Conservation (phyloP, 23 tunicate genomes). For the Clavelina lepadiformis region DNA sequence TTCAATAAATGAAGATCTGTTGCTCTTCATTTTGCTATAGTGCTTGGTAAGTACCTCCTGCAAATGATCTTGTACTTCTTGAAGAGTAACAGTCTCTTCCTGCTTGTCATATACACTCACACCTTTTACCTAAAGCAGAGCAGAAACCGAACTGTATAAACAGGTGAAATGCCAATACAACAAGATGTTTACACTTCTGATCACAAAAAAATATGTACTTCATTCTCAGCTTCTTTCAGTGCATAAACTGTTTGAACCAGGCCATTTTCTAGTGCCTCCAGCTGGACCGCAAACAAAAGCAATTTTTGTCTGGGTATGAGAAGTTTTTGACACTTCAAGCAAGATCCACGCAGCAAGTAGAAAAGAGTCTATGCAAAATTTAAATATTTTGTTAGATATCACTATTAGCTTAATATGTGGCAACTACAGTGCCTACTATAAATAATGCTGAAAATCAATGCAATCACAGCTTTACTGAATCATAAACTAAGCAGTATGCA, state of each 20-base stretch:
- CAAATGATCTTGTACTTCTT: conserved; percentile 15
- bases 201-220: conserved; percentile 11
- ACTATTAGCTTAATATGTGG: no score
- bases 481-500: no score
- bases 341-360: conserved; percentile 41
- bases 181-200: no score
- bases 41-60: conserved; percentile 5
- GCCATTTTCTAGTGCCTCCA: conserved; percentile 58
- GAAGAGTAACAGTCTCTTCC: conserved; percentile 2
- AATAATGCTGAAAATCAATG: no score
- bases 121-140: not conserved
- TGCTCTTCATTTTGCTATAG: not conserved
- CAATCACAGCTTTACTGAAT: no score
- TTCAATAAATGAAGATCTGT: no score
- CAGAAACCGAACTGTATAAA: not conserved
- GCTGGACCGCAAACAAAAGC: conserved; percentile 30
- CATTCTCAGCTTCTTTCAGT: conserved; percentile 36
- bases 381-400: not conserved
- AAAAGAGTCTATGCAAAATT: conserved; percentile 21
- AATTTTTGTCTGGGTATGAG: conserved; percentile 29
- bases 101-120: conserved; percentile 3
- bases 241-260: conserved; percentile 38
- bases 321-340: conserved; percentile 54
- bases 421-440: no score
- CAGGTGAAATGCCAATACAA: not conserved